Percentiles rank a stretch among this genome's conserved stretches.
These are phyloP conservation scores for Xenopus tropicalis DNA, from an alignment of 2,113 vertebrate species.

Conservation along the genomic window UCB_Xtro_10.0 CM004446.2:69467501-69468000, in stretches of 20 bases:
- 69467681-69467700: slow-evolving; percentile 73
- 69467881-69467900: slow-evolving; percentile 55
- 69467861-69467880: slow-evolving; percentile 57
- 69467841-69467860: slow-evolving; percentile 84
- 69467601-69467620: slow-evolving; percentile 64
- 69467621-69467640: slow-evolving; percentile 56
- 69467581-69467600: slow-evolving; percentile 68
- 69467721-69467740: slow-evolving; percentile 75
- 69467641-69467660: slow-evolving; percentile 74
- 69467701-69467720: slow-evolving; percentile 70
- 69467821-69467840: slow-evolving; percentile 74
- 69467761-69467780: slow-evolving; percentile 69
- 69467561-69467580: slow-evolving; percentile 76
- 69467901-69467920: slow-evolving; percentile 79
- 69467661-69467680: slow-evolving; percentile 70
- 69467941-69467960: slow-evolving; percentile 72
- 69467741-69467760: slow-evolving; percentile 65
- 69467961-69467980: slow-evolving; percentile 79
- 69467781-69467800: slow-evolving; percentile 51
- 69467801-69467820: slow-evolving; percentile 62
- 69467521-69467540: slow-evolving; percentile 77
- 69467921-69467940: slow-evolving; percentile 66
- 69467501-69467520: slow-evolving; percentile 64
- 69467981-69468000: slow-evolving; percentile 73
- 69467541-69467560: slow-evolving; percentile 77